phyloP scores from a whole-genome alignment of 1,140 invertebrate species.

The Acyrthosiphon pisum region DNA sequence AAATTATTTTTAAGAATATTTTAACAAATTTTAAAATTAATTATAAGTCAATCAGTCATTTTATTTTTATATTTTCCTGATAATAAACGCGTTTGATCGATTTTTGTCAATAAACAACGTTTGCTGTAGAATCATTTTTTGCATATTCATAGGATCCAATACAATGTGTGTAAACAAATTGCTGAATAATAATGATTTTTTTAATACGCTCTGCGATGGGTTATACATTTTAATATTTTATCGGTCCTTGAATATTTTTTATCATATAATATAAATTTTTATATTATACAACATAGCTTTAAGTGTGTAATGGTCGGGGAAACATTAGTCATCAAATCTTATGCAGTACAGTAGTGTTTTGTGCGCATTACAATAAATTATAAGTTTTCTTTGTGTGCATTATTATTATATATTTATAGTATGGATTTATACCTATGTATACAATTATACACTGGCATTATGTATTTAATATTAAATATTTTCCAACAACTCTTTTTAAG shows the following conservation, averaged over 20 bases:
- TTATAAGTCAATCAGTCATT: neutral
- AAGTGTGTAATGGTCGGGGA: neutral
- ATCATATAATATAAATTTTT: neutral
- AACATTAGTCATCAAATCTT: conserved; percentile 17
- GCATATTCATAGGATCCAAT: conserved; percentile 3
- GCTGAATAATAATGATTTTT: conserved; percentile 37
- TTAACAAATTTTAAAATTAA: neutral
- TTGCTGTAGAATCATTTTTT: neutral
- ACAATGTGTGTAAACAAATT: neutral
- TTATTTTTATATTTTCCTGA: neutral
- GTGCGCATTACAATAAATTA: neutral
- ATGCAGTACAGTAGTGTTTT: neutral
- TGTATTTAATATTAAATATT: neutral
- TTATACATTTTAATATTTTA: conserved; percentile 40
- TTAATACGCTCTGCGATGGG: neutral
- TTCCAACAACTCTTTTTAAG: neutral
- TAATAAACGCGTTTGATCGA: neutral
- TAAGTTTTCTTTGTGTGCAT: neutral
- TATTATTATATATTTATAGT: neutral
- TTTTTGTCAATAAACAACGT: neutral
- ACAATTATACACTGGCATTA: neutral
- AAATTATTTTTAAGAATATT: neutral
- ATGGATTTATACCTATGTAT: neutral
- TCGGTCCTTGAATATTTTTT: conserved; percentile 27
- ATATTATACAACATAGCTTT: neutral